Conservation (phyloP, 92 coral and sea anemone species). For the Meandrina meandrites region DNA sequence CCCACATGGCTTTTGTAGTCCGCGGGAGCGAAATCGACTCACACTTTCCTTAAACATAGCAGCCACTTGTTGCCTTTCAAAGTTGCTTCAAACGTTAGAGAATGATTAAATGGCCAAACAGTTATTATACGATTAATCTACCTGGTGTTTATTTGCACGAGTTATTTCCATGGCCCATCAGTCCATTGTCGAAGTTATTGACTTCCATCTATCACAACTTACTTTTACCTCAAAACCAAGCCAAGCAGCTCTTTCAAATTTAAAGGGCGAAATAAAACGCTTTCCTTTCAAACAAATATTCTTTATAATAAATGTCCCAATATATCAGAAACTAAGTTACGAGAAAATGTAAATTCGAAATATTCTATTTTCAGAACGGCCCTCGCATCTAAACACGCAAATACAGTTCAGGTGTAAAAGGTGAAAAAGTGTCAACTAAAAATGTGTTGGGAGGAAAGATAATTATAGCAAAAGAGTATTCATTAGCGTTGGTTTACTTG, state of each 20-base stretch:
- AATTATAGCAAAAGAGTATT: not conserved
- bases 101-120: not conserved
- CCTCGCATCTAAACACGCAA: not conserved
- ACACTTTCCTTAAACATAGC: not conserved
- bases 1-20: too few relatives aligned
- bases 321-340: not conserved
- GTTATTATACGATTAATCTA: not conserved
- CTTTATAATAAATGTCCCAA: not conserved
- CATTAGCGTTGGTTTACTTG: not conserved
- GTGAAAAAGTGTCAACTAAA: not conserved
- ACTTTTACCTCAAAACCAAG: not conserved
- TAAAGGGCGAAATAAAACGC: not conserved
- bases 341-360: not conserved
- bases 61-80: slow-evolving; percentile 11
- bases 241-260: not conserved
- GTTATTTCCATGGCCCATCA: not conserved
- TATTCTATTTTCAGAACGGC: not conserved
- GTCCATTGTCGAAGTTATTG: not conserved
- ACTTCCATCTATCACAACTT: not conserved
- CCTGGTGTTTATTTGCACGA: too few relatives aligned
- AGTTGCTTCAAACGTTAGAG: not conserved
- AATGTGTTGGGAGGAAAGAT: not conserved
- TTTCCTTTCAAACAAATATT: not conserved
- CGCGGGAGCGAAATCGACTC: not conserved
- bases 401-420: not conserved